These are phyloP conservation scores for Bufo gargarizans DNA, from an alignment of 2,113 vertebrate species.

Conservation along the genomic window DNA sequence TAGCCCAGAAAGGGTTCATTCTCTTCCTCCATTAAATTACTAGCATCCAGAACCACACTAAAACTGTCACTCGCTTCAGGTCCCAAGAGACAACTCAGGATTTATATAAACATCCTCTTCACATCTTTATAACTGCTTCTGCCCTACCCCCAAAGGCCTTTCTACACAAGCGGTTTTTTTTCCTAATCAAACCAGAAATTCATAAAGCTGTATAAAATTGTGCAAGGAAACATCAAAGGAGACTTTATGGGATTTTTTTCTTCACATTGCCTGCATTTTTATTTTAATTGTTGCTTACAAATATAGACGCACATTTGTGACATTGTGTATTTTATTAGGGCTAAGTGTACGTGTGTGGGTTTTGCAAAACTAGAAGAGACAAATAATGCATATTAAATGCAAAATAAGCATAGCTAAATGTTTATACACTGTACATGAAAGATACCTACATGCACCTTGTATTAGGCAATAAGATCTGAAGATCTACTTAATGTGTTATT, in stretches of 20 bases:
- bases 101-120: slow-evolving; percentile 42
- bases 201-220: slow-evolving; percentile 20
- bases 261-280: neutral
- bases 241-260: slow-evolving; percentile 15
- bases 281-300: slow-evolving; percentile 22
- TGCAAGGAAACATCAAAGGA: slow-evolving; percentile 15
- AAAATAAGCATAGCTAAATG: neutral
- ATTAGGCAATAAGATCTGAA: no score
- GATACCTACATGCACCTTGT: neutral
- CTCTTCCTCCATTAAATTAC: slow-evolving; percentile 38
- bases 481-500: no score
- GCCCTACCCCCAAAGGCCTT: slow-evolving; percentile 34
- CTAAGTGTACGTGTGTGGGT: neutral
- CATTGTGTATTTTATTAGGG: slow-evolving; percentile 8
- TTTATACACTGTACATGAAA: neutral
- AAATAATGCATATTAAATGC: neutral
- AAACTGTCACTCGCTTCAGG: slow-evolving; percentile 37
- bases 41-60: slow-evolving; percentile 31
- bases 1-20: slow-evolving; percentile 42
- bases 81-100: slow-evolving; percentile 25
- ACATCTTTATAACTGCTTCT: slow-evolving; percentile 27
- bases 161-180: neutral
- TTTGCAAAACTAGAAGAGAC: neutral
- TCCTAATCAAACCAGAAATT: slow-evolving; percentile 28
- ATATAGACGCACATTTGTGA: neutral